Evolutionary conservation across 1,140 invertebrate genomes (phyloP).

Genomic region (Oryzaephilus surinamensis): DNA sequence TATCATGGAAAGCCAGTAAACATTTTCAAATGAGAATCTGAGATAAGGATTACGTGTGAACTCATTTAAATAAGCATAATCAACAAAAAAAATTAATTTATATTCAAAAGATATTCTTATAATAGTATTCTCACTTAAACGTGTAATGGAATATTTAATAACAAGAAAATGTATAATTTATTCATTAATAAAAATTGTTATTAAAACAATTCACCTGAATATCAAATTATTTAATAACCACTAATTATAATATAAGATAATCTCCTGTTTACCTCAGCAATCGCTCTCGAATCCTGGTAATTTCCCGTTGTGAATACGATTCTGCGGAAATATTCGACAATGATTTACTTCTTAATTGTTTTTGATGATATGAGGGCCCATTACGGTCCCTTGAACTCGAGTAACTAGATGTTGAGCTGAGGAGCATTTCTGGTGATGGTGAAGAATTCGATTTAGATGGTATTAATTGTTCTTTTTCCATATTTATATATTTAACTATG

Average conservation of each 20-base stretch:
- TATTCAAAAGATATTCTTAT: too few species aligned
- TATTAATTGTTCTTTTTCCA: too few species aligned
- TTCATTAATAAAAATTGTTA: not conserved
- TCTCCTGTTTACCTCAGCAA: slow-evolving; percentile 30
- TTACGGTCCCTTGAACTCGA: not conserved
- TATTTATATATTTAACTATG: too few species aligned
- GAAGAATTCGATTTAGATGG: too few species aligned
- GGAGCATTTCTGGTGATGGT: slow-evolving; percentile 15
- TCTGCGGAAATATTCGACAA: slow-evolving; percentile 25
- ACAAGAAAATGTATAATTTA: not conserved
- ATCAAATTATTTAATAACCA: not conserved
- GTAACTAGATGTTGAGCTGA: too few species aligned
- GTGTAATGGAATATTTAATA: too few species aligned
- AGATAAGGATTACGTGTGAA: too few species aligned
- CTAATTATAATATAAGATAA: not conserved
- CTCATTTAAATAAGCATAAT: too few species aligned
- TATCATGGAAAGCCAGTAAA: too few species aligned
- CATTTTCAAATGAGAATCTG: too few species aligned
- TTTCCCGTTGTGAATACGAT: slow-evolving; percentile 28
- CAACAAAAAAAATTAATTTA: not conserved
- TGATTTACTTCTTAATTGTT: slow-evolving; percentile 28
- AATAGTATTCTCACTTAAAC: too few species aligned
- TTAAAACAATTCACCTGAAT: not conserved
- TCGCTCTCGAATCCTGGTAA: slow-evolving; percentile 32
- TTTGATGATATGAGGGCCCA: too few species aligned